Conservation (phyloP, 2,113 vertebrate species). For the Xiphias gladius region DNA sequence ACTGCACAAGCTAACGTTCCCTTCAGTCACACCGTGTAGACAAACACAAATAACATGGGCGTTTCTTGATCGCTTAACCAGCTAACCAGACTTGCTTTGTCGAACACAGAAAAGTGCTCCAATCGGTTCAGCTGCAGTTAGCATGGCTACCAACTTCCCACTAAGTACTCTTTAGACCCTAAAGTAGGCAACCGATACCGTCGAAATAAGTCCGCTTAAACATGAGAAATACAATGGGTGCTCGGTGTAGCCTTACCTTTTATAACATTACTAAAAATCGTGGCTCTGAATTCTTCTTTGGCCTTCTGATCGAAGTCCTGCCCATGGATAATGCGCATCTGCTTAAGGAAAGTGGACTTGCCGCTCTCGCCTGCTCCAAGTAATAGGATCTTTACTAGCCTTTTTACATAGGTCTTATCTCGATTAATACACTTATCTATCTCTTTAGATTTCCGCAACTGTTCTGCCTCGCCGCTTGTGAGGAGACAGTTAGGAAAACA, state of each 20-base stretch:
- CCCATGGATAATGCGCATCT: conserved; percentile 98
- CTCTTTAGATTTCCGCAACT: conserved; percentile 92
- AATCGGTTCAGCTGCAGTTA: conserved; percentile 33
- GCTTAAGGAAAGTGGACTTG: conserved; percentile 98
- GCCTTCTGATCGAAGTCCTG: conserved; percentile 94
- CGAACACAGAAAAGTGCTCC: conserved; percentile 33
- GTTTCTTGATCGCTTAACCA: conserved; percentile 73
- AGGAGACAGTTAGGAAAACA: conserved; percentile 95
- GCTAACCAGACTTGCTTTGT: conserved; percentile 55
- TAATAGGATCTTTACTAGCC: conserved; percentile 94
- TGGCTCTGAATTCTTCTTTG: conserved; percentile 93
- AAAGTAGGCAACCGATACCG: background rate
- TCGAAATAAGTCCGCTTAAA: background rate
- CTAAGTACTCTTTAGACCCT: background rate
- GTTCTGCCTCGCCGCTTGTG: conserved; percentile 91
- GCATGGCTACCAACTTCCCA: conserved; percentile 56
- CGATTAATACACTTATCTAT: conserved; percentile 92
- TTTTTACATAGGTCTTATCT: conserved; percentile 93
- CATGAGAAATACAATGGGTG: accelerated
- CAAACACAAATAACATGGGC: conserved; percentile 79
- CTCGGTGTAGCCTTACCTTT: conserved; percentile 85
- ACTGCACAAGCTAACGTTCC: background rate
- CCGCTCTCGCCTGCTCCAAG: conserved; percentile 97
- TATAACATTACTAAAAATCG: conserved; percentile 96
- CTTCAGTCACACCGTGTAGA: conserved; percentile 3